These are phyloP conservation scores for Prosopocoilus inquinatus DNA, from an alignment of 2,888 invertebrate genomes.

Conservation along the genomic window DNA sequence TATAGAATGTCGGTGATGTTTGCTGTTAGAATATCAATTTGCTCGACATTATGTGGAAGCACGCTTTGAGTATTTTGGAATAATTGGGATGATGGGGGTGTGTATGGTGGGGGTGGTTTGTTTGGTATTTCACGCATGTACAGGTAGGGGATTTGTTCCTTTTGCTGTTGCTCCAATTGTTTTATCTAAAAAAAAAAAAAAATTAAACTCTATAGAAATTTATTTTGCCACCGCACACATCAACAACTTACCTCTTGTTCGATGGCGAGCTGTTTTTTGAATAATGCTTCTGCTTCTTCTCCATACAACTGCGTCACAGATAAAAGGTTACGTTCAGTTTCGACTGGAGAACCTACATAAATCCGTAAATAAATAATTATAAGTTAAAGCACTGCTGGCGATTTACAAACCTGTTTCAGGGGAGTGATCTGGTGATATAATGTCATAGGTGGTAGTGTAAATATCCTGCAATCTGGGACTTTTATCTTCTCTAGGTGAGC, in stretches of 20 bases:
- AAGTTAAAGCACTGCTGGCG: constrained; percentile 14
- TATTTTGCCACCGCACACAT: background rate
- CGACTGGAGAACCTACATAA: constrained; percentile 36
- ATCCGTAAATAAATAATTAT: constrained; percentile 14
- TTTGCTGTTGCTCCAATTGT: constrained; percentile 57
- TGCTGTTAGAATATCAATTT: constrained; percentile 51
- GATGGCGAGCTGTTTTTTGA: constrained; percentile 61
- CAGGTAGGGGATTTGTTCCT: constrained; percentile 55
- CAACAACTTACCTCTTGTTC: constrained; percentile 58
- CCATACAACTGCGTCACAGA: constrained; percentile 33
- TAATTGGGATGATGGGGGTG: constrained; percentile 54
- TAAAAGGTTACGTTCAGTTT: constrained; percentile 20
- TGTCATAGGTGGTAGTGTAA: constrained; percentile 46
- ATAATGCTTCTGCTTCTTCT: constrained; percentile 61
- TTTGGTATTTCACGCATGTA: constrained; percentile 69
- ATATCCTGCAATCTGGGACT: constrained; percentile 46
- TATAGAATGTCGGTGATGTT: constrained; percentile 52
- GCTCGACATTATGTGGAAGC: constrained; percentile 51
- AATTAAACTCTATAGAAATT: background rate
- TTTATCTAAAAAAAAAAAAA: constrained; percentile 53
- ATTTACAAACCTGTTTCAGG: constrained; percentile 39
- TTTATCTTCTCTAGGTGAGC: constrained; percentile 38
- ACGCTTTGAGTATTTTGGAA: constrained; percentile 37
- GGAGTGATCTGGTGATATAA: constrained; percentile 34
- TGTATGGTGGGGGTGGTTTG: constrained; percentile 75